phyloP scores from a whole-genome alignment of 2,888 invertebrate species.

The Nemoura dubitans region DNA sequence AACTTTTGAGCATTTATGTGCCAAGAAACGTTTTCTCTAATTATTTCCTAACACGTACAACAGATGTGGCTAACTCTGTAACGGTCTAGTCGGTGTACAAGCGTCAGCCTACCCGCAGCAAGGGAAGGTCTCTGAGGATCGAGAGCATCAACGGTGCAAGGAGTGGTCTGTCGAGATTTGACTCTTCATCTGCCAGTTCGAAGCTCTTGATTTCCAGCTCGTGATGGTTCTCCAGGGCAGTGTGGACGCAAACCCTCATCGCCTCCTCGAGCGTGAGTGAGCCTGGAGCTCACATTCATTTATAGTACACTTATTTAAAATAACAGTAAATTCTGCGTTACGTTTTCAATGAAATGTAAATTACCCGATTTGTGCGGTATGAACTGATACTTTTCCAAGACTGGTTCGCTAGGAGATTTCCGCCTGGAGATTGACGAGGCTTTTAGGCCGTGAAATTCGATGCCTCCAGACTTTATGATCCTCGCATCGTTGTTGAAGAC shows the following conservation, averaged over 20 bases:
- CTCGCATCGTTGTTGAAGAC: conserved; percentile 64
- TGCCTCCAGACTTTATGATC: conserved; percentile 73
- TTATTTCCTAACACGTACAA: too few relatives aligned
- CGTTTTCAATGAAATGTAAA: too few relatives aligned
- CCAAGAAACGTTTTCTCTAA: too few relatives aligned
- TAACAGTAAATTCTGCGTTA: too few relatives aligned
- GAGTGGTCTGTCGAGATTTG: conserved; percentile 58
- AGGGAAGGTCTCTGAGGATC: conserved; percentile 57
- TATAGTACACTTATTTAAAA: too few relatives aligned
- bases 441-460: conserved; percentile 79
- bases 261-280: conserved; percentile 67
- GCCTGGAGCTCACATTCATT: too few relatives aligned
- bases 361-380: conserved; percentile 65
- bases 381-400: conserved; percentile 79
- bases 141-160: conserved; percentile 56
- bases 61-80: too few relatives aligned
- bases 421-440: conserved; percentile 78
- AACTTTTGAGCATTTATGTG: too few relatives aligned
- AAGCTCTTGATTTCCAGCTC: conserved; percentile 69
- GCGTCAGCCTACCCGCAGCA: conserved; percentile 57
- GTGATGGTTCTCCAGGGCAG: conserved; percentile 76
- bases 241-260: conserved; percentile 71
- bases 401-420: conserved; percentile 75
- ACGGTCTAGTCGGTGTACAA: too few relatives aligned
- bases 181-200: conserved; percentile 65